Percentiles rank a stretch among this genome's conserved stretches.
These are phyloP conservation scores for Amblyjoppa proteus DNA, from an alignment of 2,888 invertebrate species.

Conservation along the genomic window DNA sequence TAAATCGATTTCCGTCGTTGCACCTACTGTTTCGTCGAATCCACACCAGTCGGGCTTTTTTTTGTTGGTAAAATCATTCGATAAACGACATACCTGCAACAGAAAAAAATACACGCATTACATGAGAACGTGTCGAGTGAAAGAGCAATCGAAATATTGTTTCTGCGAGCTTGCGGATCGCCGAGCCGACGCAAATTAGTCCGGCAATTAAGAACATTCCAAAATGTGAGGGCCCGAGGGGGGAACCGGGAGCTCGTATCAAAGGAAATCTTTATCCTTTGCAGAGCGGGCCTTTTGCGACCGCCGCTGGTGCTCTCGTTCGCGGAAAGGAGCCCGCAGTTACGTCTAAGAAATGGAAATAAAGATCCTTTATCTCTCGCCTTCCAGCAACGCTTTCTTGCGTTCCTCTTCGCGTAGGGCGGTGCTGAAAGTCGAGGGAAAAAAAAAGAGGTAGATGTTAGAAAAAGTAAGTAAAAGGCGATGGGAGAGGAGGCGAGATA, in stretches of 20 bases:
- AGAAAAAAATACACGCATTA: constrained; percentile 57
- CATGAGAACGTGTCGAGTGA: constrained; percentile 5
- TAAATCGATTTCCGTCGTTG: background rate
- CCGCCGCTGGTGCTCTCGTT: constrained; percentile 60
- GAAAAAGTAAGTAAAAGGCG: constrained; percentile 20
- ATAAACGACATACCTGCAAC: constrained; percentile 69
- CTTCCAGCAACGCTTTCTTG: constrained; percentile 70
- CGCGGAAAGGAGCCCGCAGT: constrained; percentile 68
- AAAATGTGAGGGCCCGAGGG: constrained; percentile 51
- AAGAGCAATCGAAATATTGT: constrained; percentile 45
- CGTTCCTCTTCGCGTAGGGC: constrained; percentile 64
- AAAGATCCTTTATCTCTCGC: constrained; percentile 74
- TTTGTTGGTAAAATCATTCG: background rate
- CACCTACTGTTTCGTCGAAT: constrained; percentile 47
- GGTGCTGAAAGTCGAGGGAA: constrained; percentile 60
- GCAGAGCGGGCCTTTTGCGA: constrained; percentile 59
- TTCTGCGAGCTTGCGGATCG: constrained; percentile 45
- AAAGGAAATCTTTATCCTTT: constrained; percentile 74
- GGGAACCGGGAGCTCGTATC: constrained; percentile 62
- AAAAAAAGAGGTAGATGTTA: constrained; percentile 46
- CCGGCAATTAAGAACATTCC: constrained; percentile 68
- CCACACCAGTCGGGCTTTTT: constrained; percentile 13
- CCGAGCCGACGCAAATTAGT: constrained; percentile 65
- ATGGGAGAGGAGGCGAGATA: constrained; percentile 34
- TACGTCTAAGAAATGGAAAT: constrained; percentile 74